Percentiles rank a stretch among this genome's conserved stretches.
Conservation (phyloP, 1,140 invertebrate genomes). For the Leptopilina clavipes region DNA sequence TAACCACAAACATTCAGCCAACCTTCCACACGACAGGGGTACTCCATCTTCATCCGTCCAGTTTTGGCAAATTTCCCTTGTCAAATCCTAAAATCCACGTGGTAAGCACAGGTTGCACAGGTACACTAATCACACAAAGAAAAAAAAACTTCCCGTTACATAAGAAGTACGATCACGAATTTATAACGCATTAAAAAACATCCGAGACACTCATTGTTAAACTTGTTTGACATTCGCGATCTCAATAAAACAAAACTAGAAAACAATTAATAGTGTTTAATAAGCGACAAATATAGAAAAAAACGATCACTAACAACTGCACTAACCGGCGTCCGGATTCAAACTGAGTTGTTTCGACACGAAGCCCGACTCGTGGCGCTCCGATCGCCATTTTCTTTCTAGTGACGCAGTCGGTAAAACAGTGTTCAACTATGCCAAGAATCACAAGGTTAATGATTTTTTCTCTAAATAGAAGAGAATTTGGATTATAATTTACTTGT, state of each 20-base stretch:
- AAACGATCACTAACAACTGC: slow-evolving; percentile 50
- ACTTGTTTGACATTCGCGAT: slow-evolving; percentile 30
- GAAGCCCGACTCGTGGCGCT: slow-evolving; percentile 34
- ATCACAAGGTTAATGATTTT: slow-evolving; percentile 32
- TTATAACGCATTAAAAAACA: slow-evolving; percentile 44
- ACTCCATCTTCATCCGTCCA: slow-evolving; percentile 73
- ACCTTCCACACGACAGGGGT: slow-evolving; percentile 78
- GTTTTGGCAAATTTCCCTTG: slow-evolving; percentile 17
- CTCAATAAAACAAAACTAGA: slow-evolving; percentile 4
- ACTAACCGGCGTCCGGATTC: slow-evolving; percentile 63
- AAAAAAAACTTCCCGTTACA: slow-evolving; percentile 40
- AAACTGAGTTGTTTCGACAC: slow-evolving; percentile 59
- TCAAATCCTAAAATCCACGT: slow-evolving; percentile 46
- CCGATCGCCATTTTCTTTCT: slow-evolving; percentile 40
- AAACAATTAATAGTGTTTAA: slow-evolving; percentile 13
- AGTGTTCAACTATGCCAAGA: slow-evolving; percentile 26
- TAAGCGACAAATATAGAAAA: slow-evolving; percentile 25
- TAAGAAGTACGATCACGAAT: slow-evolving; percentile 38
- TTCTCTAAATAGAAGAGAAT: background rate
- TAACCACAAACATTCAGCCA: slow-evolving; percentile 79
- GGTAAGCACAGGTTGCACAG: slow-evolving; percentile 40
- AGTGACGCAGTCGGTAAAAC: slow-evolving; percentile 43
- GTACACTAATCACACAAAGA: slow-evolving; percentile 58
- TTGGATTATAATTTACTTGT: background rate
- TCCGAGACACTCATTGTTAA: slow-evolving; percentile 37